Percentiles rank a stretch among this genome's conserved stretches.
Conservation (phyloP, 2,113 vertebrate species). For the Aptenodytes patagonicus region DNA sequence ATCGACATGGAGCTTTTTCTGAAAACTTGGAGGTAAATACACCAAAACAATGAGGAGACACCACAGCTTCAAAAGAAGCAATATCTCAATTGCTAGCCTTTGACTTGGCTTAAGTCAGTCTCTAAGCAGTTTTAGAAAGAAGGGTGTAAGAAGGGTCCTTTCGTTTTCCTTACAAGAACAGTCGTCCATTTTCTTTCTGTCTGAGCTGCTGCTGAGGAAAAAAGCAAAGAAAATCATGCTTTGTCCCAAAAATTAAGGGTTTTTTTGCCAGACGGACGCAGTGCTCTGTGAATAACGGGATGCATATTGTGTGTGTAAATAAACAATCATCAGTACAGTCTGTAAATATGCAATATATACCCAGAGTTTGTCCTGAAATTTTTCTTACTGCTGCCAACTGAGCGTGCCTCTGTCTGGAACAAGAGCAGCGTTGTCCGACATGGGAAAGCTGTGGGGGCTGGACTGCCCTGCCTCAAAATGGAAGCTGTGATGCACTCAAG, state of each 20-base stretch:
- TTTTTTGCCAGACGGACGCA: neutral
- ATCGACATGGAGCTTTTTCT: neutral
- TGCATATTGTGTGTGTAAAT: neutral
- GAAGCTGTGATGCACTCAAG: neutral
- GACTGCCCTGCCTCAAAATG: neutral
- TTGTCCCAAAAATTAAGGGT: neutral
- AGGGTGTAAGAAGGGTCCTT: neutral
- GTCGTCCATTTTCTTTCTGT: neutral
- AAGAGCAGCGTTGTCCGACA: neutral
- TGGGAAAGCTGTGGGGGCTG: neutral
- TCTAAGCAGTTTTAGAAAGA: neutral
- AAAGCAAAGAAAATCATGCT: neutral
- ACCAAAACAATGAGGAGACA: neutral
- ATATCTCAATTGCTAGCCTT: neutral
- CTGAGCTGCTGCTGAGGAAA: neutral
- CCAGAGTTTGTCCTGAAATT: neutral
- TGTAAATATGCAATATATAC: neutral
- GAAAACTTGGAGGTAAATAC: neutral
- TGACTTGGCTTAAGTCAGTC: neutral
- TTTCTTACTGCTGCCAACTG: neutral
- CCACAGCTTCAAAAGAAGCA: neutral
- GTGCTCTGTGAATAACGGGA: neutral
- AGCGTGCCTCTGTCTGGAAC: neutral
- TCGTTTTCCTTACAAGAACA: neutral
- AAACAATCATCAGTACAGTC: neutral